Percentiles rank a stretch among this genome's conserved stretches.
phyloP scores from a whole-genome alignment of 2,888 invertebrate genomes.

The Polydrusus cervinus region DNA sequence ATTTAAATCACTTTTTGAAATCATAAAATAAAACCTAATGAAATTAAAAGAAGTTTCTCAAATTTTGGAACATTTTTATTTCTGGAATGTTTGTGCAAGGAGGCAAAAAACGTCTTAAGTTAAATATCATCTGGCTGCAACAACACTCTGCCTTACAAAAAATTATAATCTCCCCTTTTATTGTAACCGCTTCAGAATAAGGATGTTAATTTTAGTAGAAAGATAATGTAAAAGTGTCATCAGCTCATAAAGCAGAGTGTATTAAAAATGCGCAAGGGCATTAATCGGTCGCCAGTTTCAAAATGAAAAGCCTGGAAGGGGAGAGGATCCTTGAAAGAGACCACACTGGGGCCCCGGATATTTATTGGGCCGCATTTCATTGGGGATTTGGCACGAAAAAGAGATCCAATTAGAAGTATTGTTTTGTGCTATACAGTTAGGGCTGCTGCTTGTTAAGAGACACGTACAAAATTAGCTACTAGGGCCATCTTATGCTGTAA shows the following conservation, averaged over 20 bases:
- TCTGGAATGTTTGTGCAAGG: background rate
- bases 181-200: constrained; percentile 27
- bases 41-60: background rate
- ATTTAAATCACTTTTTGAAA: no score
- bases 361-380: constrained; percentile 39
- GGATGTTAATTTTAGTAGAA: constrained; percentile 53
- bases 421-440: constrained; percentile 9
- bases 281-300: constrained; percentile 68
- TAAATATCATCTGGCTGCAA: background rate
- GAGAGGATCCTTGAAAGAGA: constrained; percentile 52
- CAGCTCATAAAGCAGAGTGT: constrained; percentile 67
- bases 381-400: constrained; percentile 21
- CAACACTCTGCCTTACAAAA: constrained; percentile 6
- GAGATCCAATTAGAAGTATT: constrained; percentile 30
- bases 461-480: no score
- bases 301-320: constrained; percentile 64
- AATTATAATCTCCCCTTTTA: constrained; percentile 35
- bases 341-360: constrained; percentile 39
- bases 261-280: constrained; percentile 66
- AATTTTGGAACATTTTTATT: no score
- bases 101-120: background rate
- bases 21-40: no score
- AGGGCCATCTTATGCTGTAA: no score
- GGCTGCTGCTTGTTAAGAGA: constrained; percentile 1
- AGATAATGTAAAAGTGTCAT: constrained; percentile 63